phyloP scores from a whole-genome alignment of 92 coral and sea anemone genomes.

The Porites cylindrica region DNA sequence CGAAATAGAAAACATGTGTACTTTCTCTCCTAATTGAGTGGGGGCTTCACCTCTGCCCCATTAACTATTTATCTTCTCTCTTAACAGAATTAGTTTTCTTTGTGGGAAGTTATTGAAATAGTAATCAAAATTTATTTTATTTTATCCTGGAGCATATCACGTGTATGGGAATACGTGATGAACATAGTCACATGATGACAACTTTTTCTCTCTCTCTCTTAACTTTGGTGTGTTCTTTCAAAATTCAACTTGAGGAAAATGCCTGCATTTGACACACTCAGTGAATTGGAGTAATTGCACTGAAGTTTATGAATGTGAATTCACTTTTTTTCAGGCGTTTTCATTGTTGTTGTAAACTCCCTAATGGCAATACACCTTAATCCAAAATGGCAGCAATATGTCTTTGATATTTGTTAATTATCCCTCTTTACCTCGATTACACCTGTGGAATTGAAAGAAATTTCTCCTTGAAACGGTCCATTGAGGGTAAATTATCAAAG shows the following conservation, averaged over 20 bases:
- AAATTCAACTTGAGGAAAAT: no score
- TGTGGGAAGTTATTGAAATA: background rate
- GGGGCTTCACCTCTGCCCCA: background rate
- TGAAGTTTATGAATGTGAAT: no score
- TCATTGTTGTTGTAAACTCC: background rate
- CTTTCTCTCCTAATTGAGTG: background rate
- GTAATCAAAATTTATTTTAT: background rate
- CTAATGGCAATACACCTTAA: background rate
- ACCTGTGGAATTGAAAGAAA: no score
- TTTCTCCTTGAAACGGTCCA: no score
- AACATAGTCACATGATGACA: background rate
- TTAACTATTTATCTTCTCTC: slow-evolving; percentile 17
- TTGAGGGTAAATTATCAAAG: no score
- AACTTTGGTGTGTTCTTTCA: no score
- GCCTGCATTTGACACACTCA: no score
- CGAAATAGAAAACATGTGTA: background rate
- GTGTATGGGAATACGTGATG: background rate
- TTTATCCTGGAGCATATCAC: background rate
- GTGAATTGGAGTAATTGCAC: no score
- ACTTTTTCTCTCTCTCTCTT: no score
- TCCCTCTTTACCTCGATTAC: no score
- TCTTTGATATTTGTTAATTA: no score
- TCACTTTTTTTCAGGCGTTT: background rate
- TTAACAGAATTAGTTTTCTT: background rate
- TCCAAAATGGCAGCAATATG: no score